phyloP scores from a whole-genome alignment of 2,113 vertebrate species.

The Gracilinanus agilis region DNA sequence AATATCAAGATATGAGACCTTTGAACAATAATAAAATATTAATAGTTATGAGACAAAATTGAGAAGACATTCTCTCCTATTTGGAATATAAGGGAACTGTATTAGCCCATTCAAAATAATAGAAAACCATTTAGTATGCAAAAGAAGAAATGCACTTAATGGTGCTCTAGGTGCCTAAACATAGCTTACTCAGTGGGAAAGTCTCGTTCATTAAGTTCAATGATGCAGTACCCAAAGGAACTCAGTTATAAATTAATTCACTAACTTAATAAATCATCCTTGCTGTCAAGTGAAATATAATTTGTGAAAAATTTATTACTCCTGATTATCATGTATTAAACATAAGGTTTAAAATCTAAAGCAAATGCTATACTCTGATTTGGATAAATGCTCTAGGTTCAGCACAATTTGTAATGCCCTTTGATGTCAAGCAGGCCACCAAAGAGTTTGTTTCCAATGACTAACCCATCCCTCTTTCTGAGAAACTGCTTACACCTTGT shows the following conservation, averaged over 20 bases:
- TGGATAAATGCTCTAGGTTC: constrained; percentile 62
- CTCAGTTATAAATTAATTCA: constrained; percentile 71
- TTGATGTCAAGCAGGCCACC: constrained; percentile 23
- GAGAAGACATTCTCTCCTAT: too few species aligned
- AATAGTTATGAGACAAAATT: too few species aligned
- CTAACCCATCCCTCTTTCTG: neutral
- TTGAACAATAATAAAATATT: too few species aligned
- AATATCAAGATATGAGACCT: too few species aligned
- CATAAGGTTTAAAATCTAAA: constrained; percentile 60
- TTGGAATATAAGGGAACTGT: too few species aligned
- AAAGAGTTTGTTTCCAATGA: constrained; percentile 55
- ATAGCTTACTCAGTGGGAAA: constrained; percentile 47
- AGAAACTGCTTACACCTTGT: constrained; percentile 6
- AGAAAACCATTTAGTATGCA: constrained; percentile 24
- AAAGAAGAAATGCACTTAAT: constrained; percentile 55
- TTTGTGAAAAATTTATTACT: constrained; percentile 75
- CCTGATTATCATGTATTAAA: constrained; percentile 73
- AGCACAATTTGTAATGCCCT: constrained; percentile 14
- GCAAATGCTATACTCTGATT: constrained; percentile 63
- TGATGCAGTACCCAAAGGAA: constrained; percentile 67
- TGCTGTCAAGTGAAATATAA: constrained; percentile 64
- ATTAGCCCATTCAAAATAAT: constrained; percentile 41
- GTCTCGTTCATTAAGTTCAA: constrained; percentile 63
- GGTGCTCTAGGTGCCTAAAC: constrained; percentile 42
- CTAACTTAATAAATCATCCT: constrained; percentile 64